Percentiles rank a stretch among this genome's conserved stretches.
Conservation (phyloP, 2,113 vertebrate species). For the Cyanoderma ruficeps region DNA sequence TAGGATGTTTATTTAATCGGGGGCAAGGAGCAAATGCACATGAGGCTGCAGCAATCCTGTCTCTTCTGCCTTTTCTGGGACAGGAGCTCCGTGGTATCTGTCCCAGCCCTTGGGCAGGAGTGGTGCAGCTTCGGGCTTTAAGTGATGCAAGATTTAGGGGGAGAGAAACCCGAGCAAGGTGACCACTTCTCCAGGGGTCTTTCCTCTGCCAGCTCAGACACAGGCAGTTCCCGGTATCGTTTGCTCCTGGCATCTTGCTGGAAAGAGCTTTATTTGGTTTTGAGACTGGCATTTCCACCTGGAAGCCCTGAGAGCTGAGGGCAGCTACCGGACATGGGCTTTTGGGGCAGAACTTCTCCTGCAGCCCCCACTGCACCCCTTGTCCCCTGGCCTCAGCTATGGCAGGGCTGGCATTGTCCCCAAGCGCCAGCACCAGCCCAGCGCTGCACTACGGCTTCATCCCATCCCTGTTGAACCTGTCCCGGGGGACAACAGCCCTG, state of each 20-base stretch:
- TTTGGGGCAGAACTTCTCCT: background rate
- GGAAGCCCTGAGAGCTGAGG: background rate
- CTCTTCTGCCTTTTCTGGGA: background rate
- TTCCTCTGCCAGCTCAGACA: background rate
- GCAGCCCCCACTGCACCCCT: background rate
- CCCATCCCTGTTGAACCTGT: rapidly evolving
- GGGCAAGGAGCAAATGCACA: slow-evolving; percentile 32
- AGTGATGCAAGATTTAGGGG: background rate
- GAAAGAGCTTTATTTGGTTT: background rate
- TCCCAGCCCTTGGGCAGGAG: background rate
- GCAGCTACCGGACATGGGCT: background rate
- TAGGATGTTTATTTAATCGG: background rate
- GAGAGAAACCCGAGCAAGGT: background rate
- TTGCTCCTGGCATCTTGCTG: background rate
- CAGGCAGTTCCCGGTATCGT: background rate
- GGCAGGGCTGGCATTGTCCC: background rate
- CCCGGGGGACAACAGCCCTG: background rate
- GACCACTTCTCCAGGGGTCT: background rate
- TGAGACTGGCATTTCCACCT: background rate
- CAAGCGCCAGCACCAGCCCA: background rate
- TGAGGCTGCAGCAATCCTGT: background rate
- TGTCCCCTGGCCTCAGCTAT: background rate
- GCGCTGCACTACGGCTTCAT: rapidly evolving
- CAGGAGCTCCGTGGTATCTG: background rate
- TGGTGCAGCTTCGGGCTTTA: background rate